These are phyloP conservation scores for Tretioscincus oriximinensis DNA, from an alignment of 2,113 vertebrate species.

Conservation along the genomic window DNA sequence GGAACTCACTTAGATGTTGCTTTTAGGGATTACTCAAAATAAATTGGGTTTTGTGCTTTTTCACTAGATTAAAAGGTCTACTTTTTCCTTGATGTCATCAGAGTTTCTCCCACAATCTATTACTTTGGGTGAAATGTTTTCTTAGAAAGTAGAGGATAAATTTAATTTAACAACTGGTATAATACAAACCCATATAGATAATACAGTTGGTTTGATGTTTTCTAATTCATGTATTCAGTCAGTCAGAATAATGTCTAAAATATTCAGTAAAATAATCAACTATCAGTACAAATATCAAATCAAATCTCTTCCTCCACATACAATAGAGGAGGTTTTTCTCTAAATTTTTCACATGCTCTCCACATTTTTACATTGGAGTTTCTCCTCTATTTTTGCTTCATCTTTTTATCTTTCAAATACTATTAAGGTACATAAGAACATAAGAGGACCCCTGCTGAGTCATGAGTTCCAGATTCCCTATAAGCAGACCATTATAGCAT, in stretches of 20 bases:
- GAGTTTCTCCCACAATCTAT: not conserved
- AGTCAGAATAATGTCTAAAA: not conserved
- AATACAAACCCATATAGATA: not conserved
- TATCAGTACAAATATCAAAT: not conserved
- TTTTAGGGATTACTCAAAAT: slow-evolving; percentile 5
- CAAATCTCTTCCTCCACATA: no score
- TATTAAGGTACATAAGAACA: no score
- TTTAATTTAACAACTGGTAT: not conserved
- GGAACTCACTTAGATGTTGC: not conserved
- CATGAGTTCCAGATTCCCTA: no score
- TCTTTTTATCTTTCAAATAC: no score
- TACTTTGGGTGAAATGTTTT: not conserved
- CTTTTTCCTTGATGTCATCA: not conserved
- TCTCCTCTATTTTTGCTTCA: no score
- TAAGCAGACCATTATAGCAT: not conserved
- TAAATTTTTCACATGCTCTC: no score
- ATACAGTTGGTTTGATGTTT: slow-evolving; percentile 10
- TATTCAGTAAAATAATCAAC: not conserved
- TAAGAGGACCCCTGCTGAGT: no score
- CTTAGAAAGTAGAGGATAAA: not conserved
- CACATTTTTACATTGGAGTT: no score
- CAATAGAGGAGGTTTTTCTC: no score
- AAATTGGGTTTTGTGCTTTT: slow-evolving; percentile 12
- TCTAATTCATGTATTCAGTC: not conserved
- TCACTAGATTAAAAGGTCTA: not conserved